Evolutionary conservation across 37 sponge, comb jelly and placozoan species (phyloP), one percentile per base, ranked within the genome.

Genomic region (Axinella damicornis): DNA sequence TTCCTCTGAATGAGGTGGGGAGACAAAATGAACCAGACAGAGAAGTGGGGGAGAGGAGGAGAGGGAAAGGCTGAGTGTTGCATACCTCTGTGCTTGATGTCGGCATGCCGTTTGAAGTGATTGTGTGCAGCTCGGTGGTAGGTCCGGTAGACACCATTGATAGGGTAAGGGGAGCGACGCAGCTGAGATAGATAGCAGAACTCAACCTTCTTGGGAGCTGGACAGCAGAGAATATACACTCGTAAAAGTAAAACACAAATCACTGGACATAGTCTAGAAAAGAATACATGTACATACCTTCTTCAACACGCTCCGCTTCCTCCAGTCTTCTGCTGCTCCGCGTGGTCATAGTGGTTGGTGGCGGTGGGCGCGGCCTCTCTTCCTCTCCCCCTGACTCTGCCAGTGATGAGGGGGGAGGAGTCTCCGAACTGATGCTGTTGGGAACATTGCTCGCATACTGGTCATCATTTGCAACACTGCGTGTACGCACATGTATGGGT

Each of bases 41-140:
- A 18, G 34, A 18, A 34, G 2, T 27, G 0, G 4, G 2, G 17
- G 31, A 66, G 17, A 18, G n/a, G 31, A 1, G 9, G 46, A 46
- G 9, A 46, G 46, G 46, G 46, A 12, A 18, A 22, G 30, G 13
- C 28, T 5, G 9, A 62, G 9, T 40, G 15, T 13, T 35, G 37
- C 83, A 33, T 46, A 89, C 89, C 89, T 71, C 57, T 77, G 30
- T 78, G 84, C 36, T 83, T 89, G 76, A 89, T 83, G 65, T 89
- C 89, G 12, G 89, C 71, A 41, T 89, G 79, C 31, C 74, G 38
- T 31, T 52, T 58, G 46, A 89, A 89, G 78, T 89, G 89, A 52
- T 83, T 89, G 59, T 33, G 57, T 30, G 84, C 74, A 25, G 84
- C 62, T 0, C 72, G 24, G 57, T 83, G 79, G 38, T 57, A n/a